These are phyloP conservation scores for Megalops atlanticus DNA, from an alignment of 2,113 vertebrate genomes.

Conservation along the genomic window DNA sequence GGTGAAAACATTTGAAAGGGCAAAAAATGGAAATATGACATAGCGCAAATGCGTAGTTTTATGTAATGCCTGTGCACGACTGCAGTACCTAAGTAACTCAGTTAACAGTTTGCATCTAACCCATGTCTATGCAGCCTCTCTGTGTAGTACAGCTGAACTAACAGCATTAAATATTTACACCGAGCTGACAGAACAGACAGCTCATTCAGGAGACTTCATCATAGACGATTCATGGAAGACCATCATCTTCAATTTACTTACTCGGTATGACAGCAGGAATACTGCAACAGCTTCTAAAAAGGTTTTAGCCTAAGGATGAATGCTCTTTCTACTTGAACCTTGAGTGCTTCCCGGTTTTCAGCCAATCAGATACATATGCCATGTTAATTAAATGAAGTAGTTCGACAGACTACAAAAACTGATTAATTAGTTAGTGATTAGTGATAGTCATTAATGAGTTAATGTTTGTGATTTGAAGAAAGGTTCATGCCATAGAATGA, in stretches of 20 bases:
- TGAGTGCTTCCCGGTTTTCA: background rate
- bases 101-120: background rate
- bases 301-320: background rate
- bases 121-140: background rate
- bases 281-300: too few relatives aligned
- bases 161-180: constrained; percentile 17
- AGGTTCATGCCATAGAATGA: background rate
- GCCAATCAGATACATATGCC: background rate
- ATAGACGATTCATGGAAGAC: background rate
- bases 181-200: background rate
- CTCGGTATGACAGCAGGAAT: background rate
- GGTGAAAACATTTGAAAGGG: too few relatives aligned
- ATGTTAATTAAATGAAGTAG: background rate
- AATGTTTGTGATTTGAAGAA: background rate
- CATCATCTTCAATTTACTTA: background rate
- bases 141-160: background rate
- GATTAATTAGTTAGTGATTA: too few relatives aligned
- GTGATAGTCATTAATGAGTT: too few relatives aligned
- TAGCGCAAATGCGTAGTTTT: background rate
- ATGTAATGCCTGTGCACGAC: background rate
- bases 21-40: background rate
- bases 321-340: background rate
- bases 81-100: background rate
- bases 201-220: background rate
- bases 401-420: background rate